Evolutionary conservation across 2,888 invertebrate genomes (phyloP), one percentile per base, ranked within the genome.

Genomic region (Harpalus rubripes): DNA sequence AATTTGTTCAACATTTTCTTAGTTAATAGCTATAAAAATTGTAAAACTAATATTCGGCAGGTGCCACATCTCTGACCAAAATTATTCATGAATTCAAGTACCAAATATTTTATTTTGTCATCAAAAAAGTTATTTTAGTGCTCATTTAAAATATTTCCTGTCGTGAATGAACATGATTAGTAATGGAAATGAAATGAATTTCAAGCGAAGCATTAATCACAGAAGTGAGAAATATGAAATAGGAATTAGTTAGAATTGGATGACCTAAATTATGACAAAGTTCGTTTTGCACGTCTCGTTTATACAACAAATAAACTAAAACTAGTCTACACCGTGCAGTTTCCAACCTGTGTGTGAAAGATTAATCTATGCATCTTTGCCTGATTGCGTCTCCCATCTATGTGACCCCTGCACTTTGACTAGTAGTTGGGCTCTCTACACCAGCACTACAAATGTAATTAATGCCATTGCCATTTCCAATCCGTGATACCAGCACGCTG

Each of bases 381-480:
- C 41, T 74, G 72, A 74, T 74, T 74, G 72, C 72, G 44, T 74
- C 16, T 68, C 68, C 68, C 32, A 15, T 39, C 68, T 32, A 0
- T 32, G 18, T 44, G 44, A 74, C 72, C 72, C 44, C 18, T 18
- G 72, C 41, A 74, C 72, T 74, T 18, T 18, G 72, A 41, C 32
- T 32, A 32, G 32, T 4, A 32, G 22, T 52, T 22, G 22, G 18
- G 12, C 63, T 63, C 44, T 68, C 44, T 68, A 10, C 72, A 16
- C 15, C 7, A 41, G n/a, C 72, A 74, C 22, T 74, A 74, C 72
- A 74, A 74, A 74, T 74, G 72, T 44, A 74, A 74, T 74, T 74
- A 74, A 74, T 44, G 72, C 44, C 26, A 26, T 63, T 52, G 72
- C 44, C 63, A 63, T 63, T 68, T 68, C 68, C 68, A 68, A 68